A percentile compares a stretch with the other conserved stretches of the same genome.
phyloP scores from a whole-genome alignment of 2,888 invertebrate genomes.

The Dromius quadrimaculatus region DNA sequence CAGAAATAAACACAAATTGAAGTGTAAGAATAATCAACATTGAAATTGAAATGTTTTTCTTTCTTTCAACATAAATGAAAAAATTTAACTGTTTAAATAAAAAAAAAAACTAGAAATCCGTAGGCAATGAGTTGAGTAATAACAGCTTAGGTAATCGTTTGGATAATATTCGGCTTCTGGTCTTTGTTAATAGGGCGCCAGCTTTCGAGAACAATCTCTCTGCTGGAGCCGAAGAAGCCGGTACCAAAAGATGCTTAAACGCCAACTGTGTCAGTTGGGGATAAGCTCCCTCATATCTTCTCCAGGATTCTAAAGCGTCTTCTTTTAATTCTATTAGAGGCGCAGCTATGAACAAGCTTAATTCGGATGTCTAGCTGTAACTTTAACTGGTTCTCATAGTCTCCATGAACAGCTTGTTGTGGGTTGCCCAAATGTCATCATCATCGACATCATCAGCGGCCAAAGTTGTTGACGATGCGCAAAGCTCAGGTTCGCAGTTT shows the following conservation, averaged over 20 bases:
- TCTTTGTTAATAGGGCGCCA: no score
- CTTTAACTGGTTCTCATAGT: slow-evolving; percentile 55
- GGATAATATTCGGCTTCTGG: no score
- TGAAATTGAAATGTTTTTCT: not conserved
- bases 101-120: not conserved
- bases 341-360: slow-evolving; percentile 52
- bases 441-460: not conserved
- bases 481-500: slow-evolving; percentile 50
- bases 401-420: slow-evolving; percentile 56
- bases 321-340: slow-evolving; percentile 56
- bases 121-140: not conserved
- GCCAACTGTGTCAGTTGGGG: slow-evolving; percentile 48
- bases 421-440: slow-evolving; percentile 25
- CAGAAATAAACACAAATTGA: no score
- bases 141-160: no score
- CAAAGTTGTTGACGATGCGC: slow-evolving; percentile 51
- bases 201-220: slow-evolving; percentile 55
- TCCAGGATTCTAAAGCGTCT: slow-evolving; percentile 57
- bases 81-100: no score
- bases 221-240: slow-evolving; percentile 57
- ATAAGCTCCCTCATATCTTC: slow-evolving; percentile 53
- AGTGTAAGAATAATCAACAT: not conserved
- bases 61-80: no score
- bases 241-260: slow-evolving; percentile 55
- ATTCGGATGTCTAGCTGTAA: slow-evolving; percentile 55